Base-by-base conservation (phyloP, 2,797 vertebrate genomes). In the Ara ararauna region DNA sequence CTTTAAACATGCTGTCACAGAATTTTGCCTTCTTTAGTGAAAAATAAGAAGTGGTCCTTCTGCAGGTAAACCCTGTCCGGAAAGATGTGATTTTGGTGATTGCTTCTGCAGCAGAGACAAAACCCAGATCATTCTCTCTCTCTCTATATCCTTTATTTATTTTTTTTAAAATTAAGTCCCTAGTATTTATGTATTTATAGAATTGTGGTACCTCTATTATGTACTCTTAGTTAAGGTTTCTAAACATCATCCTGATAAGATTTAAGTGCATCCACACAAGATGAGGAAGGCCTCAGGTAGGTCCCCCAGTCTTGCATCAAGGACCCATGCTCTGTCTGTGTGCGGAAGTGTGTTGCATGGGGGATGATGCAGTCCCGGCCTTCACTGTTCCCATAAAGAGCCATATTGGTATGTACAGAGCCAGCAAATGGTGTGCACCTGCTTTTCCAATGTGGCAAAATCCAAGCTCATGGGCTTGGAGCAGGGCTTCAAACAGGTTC, bases 111-210 rank as follows among this genome's bases (percentile, higher is more conserved):
- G 36, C 26, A 73, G 34, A 71, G 10, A 61, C 14, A 73, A 71
- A 92, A 66, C 1, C 0, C 3, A 17, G 6, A 32, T 24, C 0
- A 13, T 73, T 51, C 14, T 2, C 21, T 24, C 22, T 23, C 32
- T 60, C n/a, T 34, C 2, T 60, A 7, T 24, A 12, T 45, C 5
- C 2, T 11, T 44, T 44, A 44, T 30, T 26, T 51, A 11, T 21
- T 10, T n/a, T 45, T 65, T 60, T 45, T 7, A 11, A 7, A 47
- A 58, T 60, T 8, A 60, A 36, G 56, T 60, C n/a, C 0, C 1
- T 38, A 27, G 5, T 24, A 21, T 80, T 36, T 54, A 38, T 66
- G 9, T 32, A 38, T 72, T 88, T 64, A 58, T 60, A 64, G 44
- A n/a, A 3, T 76, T 80, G 17, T 72, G 9, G 6, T 68, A 6